Evolutionary conservation across 1,140 invertebrate species (phyloP).

Genomic region (Aleiodes sp.): DNA sequence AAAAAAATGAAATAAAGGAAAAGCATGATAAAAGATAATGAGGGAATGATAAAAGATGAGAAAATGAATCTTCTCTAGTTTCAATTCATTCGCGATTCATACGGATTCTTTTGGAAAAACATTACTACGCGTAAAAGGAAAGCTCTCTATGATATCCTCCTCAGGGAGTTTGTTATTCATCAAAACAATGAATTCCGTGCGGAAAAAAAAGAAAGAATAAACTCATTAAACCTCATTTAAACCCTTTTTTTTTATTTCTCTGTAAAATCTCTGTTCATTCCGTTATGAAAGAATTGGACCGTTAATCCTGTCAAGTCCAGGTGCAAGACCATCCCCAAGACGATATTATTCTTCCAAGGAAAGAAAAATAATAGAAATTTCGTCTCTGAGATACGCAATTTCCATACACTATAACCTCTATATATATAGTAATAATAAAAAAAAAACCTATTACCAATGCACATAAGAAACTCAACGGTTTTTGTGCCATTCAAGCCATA

Average conservation of each 20-base stretch:
- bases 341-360: neutral
- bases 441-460: neutral
- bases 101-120: no score
- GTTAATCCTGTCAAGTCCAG: slow-evolving; percentile 14
- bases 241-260: neutral
- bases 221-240: no score
- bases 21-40: no score
- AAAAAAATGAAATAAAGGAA: no score
- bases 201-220: no score
- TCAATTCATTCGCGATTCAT: no score
- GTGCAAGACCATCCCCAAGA: slow-evolving; percentile 8
- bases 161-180: no score
- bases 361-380: neutral
- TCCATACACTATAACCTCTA: neutral
- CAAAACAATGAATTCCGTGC: no score
- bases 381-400: neutral
- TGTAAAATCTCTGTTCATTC: neutral
- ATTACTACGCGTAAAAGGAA: no score
- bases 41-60: no score
- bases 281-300: neutral
- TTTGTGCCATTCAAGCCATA: neutral
- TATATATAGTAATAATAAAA: neutral
- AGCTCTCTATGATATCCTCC: no score
- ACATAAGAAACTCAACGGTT: neutral
- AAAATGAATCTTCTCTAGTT: no score